A percentile compares a stretch with the other conserved stretches of the same genome.
Evolutionary conservation across 1,140 invertebrate genomes (phyloP).

Genomic region (Paraescarpia echinospica): DNA sequence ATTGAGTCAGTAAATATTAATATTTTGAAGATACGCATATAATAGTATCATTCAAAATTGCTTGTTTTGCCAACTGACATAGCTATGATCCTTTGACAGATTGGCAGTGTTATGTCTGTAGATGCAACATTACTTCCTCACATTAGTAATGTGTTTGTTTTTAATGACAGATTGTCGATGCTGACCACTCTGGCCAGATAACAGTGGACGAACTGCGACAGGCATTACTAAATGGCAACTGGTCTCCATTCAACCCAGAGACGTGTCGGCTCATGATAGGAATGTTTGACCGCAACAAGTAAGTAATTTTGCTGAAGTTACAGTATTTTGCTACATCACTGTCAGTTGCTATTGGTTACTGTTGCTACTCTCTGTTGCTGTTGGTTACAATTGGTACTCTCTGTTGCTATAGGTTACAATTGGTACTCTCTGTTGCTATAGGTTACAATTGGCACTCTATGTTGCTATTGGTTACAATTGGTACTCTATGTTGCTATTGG

Average conservation of each 20-base stretch:
- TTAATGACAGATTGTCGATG: constrained; percentile 70
- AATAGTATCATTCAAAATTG: neutral
- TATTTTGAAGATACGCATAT: neutral
- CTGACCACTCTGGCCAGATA: constrained; percentile 68
- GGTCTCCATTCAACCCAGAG: constrained; percentile 56
- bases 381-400: too few species aligned
- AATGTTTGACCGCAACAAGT: constrained; percentile 61
- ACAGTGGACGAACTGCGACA: constrained; percentile 52
- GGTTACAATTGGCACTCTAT: too few species aligned
- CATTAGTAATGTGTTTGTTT: neutral
- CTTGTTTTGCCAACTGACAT: neutral
- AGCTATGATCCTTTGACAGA: neutral
- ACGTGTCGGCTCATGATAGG: constrained; percentile 71
- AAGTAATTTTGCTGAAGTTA: constrained; percentile 16
- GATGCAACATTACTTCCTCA: neutral
- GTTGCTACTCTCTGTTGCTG: too few species aligned
- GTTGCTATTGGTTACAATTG: too few species aligned
- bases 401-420: too few species aligned
- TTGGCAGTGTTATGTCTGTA: neutral
- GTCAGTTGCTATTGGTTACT: neutral
- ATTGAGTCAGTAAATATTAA: neutral
- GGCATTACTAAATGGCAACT: constrained; percentile 57
- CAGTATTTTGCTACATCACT: neutral
- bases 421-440: too few species aligned
- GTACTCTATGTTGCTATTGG: too few species aligned